Conservation (phyloP, 2,113 vertebrate genomes). For the Buteo buteo region DNA sequence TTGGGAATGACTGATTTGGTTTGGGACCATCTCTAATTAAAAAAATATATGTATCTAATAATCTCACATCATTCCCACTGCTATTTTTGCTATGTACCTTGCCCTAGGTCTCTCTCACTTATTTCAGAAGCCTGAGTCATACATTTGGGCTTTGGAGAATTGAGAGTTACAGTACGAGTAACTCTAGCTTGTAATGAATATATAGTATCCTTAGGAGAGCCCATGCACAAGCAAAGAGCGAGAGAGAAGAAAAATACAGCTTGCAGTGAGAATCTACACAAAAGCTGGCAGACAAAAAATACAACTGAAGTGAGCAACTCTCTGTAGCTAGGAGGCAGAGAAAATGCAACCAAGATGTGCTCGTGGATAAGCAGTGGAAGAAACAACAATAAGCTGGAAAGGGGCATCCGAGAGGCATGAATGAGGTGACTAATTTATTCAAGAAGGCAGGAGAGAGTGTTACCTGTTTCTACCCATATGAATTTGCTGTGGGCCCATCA, state of each 20-base stretch:
- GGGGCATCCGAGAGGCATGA: not conserved
- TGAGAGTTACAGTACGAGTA: not conserved
- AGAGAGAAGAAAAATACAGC: constrained; percentile 27
- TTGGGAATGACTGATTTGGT: constrained; percentile 56
- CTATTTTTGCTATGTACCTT: constrained; percentile 36
- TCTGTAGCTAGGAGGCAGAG: not conserved
- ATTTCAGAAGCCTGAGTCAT: constrained; percentile 36
- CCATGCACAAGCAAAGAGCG: not conserved
- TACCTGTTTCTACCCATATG: not conserved
- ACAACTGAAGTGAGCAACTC: not conserved
- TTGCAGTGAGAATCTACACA: not conserved
- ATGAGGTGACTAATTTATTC: not conserved
- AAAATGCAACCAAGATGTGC: not conserved
- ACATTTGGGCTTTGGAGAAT: constrained; percentile 9
- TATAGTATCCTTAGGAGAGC: constrained; percentile 55
- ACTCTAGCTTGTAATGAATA: constrained; percentile 51
- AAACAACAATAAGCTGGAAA: not conserved
- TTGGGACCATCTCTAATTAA: constrained; percentile 61
- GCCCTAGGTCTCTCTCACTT: constrained; percentile 33
- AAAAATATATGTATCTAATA: constrained; percentile 62
- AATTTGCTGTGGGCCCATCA: not conserved
- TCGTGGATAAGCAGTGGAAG: not conserved
- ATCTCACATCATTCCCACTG: constrained; percentile 49
- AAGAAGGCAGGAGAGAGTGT: not conserved
- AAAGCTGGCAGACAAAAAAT: constrained; percentile 15